Percentiles rank a stretch among this genome's conserved stretches.
These are phyloP conservation scores for Pipistrellus pipistrellus DNA, from an alignment of 2,797 vertebrate genomes.

Conservation along the genomic window DNA sequence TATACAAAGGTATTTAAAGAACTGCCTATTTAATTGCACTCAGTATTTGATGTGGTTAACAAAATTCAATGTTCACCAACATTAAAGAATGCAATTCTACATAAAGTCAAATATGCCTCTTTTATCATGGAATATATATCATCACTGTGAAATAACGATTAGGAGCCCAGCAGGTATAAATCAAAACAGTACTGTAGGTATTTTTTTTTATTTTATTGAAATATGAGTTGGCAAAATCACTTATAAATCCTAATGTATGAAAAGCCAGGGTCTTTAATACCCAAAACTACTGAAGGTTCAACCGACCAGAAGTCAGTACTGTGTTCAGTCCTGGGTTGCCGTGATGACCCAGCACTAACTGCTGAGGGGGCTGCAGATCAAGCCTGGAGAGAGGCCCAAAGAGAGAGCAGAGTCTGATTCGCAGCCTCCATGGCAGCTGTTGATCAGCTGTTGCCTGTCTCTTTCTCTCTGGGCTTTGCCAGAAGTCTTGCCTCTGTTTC, in stretches of 20 bases:
- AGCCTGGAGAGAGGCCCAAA: no score
- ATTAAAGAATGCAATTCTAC: background rate
- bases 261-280: no score
- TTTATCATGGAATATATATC: background rate
- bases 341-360: no score
- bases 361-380: no score
- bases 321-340: no score
- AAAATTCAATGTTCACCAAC: background rate
- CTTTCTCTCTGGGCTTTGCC: no score
- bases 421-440: no score
- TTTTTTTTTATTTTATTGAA: background rate
- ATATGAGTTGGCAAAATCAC: background rate
- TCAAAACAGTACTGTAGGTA: background rate
- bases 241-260: background rate
- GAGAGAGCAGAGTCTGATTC: no score
- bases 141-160: background rate
- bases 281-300: no score
- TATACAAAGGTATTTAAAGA: background rate
- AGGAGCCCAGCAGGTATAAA: background rate
- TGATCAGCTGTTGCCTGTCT: no score
- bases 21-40: background rate
- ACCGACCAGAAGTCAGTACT: no score
- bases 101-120: background rate
- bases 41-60: background rate
- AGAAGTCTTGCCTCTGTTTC: no score